Conservation (phyloP, 2,888 invertebrate genomes). For the Eulithis prunata region DNA sequence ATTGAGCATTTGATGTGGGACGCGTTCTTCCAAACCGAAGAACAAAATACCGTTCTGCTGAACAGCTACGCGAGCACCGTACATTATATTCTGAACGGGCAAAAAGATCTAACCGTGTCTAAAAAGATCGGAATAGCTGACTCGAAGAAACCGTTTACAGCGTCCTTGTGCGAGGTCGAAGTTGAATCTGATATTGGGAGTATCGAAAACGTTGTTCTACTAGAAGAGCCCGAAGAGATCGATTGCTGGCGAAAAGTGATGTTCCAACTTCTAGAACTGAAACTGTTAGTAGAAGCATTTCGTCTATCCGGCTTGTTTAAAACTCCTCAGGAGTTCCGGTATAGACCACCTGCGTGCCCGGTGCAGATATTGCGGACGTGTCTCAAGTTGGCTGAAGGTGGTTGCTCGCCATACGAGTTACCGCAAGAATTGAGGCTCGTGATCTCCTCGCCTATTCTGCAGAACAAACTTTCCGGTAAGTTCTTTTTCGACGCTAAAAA, state of each 20-base stretch:
- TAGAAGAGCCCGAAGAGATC: slow-evolving; percentile 71
- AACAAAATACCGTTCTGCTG: slow-evolving; percentile 58
- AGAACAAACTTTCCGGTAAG: slow-evolving; percentile 71
- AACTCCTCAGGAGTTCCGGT: slow-evolving; percentile 71
- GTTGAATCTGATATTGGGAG: slow-evolving; percentile 75
- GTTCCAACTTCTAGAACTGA: slow-evolving; percentile 81
- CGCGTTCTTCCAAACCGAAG: slow-evolving; percentile 67
- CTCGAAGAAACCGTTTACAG: slow-evolving; percentile 68
- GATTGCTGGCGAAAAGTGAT: slow-evolving; percentile 79
- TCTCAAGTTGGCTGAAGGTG: slow-evolving; percentile 86
- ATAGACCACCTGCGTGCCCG: slow-evolving; percentile 68
- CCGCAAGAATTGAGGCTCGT: slow-evolving; percentile 86
- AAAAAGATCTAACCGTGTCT: slow-evolving; percentile 64
- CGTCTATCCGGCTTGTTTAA: slow-evolving; percentile 83
- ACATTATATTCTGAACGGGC: slow-evolving; percentile 68
- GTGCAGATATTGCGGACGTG: slow-evolving; percentile 86
- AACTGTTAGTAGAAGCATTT: slow-evolving; percentile 85
- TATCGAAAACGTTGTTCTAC: slow-evolving; percentile 65
- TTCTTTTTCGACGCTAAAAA: slow-evolving; percentile 15
- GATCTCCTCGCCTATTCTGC: slow-evolving; percentile 69
- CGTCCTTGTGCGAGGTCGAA: slow-evolving; percentile 72
- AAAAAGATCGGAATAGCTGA: slow-evolving; percentile 59
- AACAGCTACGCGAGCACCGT: slow-evolving; percentile 67
- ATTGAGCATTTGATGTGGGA: slow-evolving; percentile 80
- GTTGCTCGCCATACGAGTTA: slow-evolving; percentile 85